Conservation (phyloP, 2,113 vertebrate genomes). For the Neoarius graeffei region DNA sequence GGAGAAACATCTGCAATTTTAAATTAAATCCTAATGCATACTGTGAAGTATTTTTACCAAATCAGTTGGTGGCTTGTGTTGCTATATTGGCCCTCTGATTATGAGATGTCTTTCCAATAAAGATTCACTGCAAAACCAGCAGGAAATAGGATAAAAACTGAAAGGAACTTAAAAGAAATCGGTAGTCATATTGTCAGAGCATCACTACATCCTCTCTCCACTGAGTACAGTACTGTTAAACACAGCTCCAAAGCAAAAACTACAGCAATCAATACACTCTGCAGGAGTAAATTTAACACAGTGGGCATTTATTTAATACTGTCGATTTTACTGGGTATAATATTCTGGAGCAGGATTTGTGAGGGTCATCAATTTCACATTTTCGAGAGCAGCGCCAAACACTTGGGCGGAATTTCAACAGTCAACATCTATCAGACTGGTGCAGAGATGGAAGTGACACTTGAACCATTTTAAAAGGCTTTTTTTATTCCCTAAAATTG, state of each 20-base stretch:
- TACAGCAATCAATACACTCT: constrained; percentile 25
- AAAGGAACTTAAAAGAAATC: not conserved
- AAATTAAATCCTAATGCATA: not conserved
- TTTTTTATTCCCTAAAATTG: constrained; percentile 1
- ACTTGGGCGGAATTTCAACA: constrained; percentile 32
- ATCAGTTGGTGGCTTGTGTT: not conserved
- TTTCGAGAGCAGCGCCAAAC: not conserved
- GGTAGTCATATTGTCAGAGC: constrained; percentile 32
- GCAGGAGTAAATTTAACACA: constrained; percentile 39
- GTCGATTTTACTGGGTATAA: constrained; percentile 30
- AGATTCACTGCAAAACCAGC: not conserved
- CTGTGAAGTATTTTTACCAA: not conserved
- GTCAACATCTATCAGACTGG: constrained; percentile 16
- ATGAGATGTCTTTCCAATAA: not conserved
- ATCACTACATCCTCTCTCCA: not conserved
- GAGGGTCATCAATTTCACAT: constrained; percentile 31
- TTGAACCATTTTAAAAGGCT: not conserved
- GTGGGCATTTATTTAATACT: constrained; percentile 33
- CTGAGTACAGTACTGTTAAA: not conserved
- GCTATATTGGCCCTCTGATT: not conserved
- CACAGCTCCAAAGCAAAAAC: constrained; percentile 7
- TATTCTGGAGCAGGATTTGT: constrained; percentile 37
- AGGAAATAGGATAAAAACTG: not conserved
- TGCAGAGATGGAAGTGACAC: not conserved
- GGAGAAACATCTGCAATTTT: not conserved